phyloP scores from a whole-genome alignment of 2,888 invertebrate genomes.

The Halictus quadricinctus region DNA sequence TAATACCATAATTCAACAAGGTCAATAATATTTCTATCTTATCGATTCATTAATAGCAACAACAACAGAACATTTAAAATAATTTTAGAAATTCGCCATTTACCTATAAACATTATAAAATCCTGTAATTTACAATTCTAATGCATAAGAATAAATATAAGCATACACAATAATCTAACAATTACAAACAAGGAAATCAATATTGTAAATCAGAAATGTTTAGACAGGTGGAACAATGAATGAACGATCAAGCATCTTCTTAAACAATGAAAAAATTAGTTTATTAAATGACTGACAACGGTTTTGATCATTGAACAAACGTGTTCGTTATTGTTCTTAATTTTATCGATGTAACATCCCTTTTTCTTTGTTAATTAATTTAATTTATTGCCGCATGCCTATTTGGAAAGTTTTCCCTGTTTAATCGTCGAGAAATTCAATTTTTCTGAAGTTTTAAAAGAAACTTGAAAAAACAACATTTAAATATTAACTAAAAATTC shows the following conservation, averaged over 20 bases:
- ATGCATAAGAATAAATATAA: neutral
- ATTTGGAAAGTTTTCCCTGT: neutral
- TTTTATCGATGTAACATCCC: neutral
- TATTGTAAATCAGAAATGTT: neutral
- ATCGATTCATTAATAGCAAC: too few relatives aligned
- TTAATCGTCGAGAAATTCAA: neutral
- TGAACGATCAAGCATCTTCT: constrained; percentile 13
- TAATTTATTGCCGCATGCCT: constrained; percentile 14
- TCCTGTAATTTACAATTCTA: neutral
- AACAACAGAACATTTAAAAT: too few relatives aligned
- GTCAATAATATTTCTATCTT: too few relatives aligned
- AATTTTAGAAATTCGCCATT: neutral
- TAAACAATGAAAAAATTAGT: constrained; percentile 22
- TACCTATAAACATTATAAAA: neutral
- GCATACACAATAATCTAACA: neutral
- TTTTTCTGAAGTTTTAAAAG: neutral
- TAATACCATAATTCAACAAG: too few relatives aligned
- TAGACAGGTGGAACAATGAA: neutral
- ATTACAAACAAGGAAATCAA: neutral
- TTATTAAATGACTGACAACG: constrained; percentile 30
- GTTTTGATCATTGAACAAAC: constrained; percentile 19
- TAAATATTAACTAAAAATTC: too few relatives aligned
- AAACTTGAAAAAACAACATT: neutral
- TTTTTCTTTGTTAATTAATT: neutral
- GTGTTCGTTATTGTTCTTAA: neutral